phyloP scores from a whole-genome alignment of 2,113 vertebrate genomes.

The Chionis minor region DNA sequence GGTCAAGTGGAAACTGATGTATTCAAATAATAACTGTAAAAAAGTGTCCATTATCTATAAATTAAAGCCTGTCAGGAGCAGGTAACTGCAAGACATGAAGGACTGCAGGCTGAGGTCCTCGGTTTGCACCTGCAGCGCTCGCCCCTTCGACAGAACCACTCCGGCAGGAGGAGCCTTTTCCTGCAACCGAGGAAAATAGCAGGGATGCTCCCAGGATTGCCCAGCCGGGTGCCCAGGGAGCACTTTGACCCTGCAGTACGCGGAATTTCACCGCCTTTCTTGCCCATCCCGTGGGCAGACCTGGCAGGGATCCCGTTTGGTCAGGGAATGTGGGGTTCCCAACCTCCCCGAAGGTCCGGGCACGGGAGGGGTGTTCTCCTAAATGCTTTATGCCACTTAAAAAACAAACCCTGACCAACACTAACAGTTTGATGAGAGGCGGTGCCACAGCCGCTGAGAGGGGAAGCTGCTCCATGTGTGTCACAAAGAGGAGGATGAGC shows the following conservation, averaged over 20 bases:
- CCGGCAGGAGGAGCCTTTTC: not conserved
- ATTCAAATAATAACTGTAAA: not conserved
- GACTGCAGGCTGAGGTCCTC: not conserved
- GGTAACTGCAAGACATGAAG: not conserved
- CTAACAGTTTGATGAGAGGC: not conserved
- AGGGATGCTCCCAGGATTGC: not conserved
- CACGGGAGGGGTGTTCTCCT: no score
- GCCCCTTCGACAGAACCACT: not conserved
- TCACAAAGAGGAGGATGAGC: not conserved
- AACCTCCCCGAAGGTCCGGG: no score
- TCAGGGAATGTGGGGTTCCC: no score
- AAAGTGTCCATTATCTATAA: not conserved
- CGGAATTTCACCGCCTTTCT: no score
- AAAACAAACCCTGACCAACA: not conserved
- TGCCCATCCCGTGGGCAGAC: no score
- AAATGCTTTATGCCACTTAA: no score
- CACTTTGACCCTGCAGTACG: no score
- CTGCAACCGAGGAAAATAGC: accelerated
- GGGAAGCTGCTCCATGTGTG: not conserved
- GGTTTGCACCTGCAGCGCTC: not conserved
- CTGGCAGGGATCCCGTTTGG: no score
- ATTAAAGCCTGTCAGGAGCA: not conserved
- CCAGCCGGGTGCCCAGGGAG: no score
- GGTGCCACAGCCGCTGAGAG: not conserved
- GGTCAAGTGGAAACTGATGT: conserved; percentile 31